Evolutionary conservation across 2,113 vertebrate species (phyloP), one percentile per base, ranked within the genome.

Genomic region (Cettia cetti): DNA sequence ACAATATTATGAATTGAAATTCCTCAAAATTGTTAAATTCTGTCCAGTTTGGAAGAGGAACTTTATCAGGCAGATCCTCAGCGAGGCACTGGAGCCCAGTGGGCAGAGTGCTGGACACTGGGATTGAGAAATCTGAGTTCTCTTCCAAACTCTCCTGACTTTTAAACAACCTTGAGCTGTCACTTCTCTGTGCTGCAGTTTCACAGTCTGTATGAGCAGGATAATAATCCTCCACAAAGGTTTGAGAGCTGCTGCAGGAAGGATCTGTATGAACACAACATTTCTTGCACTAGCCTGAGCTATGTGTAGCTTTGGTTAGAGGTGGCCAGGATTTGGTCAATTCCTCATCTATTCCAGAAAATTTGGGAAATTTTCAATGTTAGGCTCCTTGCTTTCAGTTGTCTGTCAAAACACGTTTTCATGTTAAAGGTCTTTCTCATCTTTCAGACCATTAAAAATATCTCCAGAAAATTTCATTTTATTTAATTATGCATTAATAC

Each of bases 101-200:
- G 86, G 77, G 74, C 81, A 84, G 80, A 70, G 57, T 26, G 68
- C 72, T 94, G 95, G 74, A 59, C 35, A 26, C n/a, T n/a, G 44
- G 49, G 49, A 91, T 87, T 95, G 86, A 84, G 94, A 96, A 95
- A 95, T 90, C 92, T 68, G 72, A 37, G 20, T 86, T 87, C 65
- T 84, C 82, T 94, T 78, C 82, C 89, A 96, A 75, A 78, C 35
- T 42, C 65, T 89, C 44, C 65, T 89, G 83, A 69, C 66, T 95
- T 96, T 57, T 61, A 89, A 89, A 82, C 17, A 54, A 94, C 89
- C 92, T 96, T 94, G 91, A 92, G 77, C 77, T 94, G 83, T 44
- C 89, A 66, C 57, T 94, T 92, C n/a, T 31, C n/a, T 82, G 49
- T 53, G 74, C 72, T 89, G 85, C 5, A 1, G 64, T 60, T 90